These are phyloP conservation scores for Hypsibius dujardini DNA, from an alignment of 1,140 invertebrate genomes.

Conservation along the genomic window DNA sequence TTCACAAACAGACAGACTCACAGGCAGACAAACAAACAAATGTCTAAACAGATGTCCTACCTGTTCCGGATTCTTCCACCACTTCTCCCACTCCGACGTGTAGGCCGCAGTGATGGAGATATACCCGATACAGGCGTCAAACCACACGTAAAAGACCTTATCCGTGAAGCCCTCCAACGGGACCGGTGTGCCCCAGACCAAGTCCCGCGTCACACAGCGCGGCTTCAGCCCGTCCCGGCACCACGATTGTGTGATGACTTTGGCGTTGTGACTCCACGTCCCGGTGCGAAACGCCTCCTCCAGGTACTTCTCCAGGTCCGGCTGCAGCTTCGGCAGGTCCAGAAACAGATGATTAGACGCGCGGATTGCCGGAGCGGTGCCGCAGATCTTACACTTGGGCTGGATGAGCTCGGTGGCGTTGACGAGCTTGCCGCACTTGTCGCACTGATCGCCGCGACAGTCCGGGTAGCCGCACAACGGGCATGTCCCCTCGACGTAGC, in stretches of 20 bases:
- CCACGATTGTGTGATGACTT: slow-evolving; percentile 73
- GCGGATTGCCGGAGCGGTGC: slow-evolving; percentile 49
- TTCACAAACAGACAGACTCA: too few relatives aligned
- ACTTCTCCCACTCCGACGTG: slow-evolving; percentile 67
- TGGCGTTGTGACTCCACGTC: slow-evolving; percentile 70
- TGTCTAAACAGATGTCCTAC: slow-evolving; percentile 25
- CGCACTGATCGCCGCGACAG: slow-evolving; percentile 95
- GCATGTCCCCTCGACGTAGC: slow-evolving; percentile 94
- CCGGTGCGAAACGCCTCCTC: slow-evolving; percentile 39
- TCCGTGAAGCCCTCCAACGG: slow-evolving; percentile 61
- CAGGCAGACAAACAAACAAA: too few relatives aligned
- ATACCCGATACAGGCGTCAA: slow-evolving; percentile 95
- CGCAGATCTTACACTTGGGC: slow-evolving; percentile 80
- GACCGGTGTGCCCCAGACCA: slow-evolving; percentile 97
- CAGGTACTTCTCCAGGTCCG: slow-evolving; percentile 54
- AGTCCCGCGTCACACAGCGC: slow-evolving; percentile 84
- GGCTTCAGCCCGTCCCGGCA: slow-evolving; percentile 75
- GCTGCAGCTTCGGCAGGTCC: slow-evolving; percentile 69
- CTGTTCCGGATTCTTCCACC: slow-evolving; percentile 72
- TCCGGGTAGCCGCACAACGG: slow-evolving; percentile 78
- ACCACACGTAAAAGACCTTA: slow-evolving; percentile 99
- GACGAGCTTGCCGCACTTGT: slow-evolving; percentile 86
- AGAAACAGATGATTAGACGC: slow-evolving; percentile 78
- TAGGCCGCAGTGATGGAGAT: slow-evolving; percentile 85
- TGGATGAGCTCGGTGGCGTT: slow-evolving; percentile 77